These are phyloP conservation scores for Ptychodera flava DNA, from an alignment of 35 echinoderm and acorn worm genomes.

Conservation along the genomic window DNA sequence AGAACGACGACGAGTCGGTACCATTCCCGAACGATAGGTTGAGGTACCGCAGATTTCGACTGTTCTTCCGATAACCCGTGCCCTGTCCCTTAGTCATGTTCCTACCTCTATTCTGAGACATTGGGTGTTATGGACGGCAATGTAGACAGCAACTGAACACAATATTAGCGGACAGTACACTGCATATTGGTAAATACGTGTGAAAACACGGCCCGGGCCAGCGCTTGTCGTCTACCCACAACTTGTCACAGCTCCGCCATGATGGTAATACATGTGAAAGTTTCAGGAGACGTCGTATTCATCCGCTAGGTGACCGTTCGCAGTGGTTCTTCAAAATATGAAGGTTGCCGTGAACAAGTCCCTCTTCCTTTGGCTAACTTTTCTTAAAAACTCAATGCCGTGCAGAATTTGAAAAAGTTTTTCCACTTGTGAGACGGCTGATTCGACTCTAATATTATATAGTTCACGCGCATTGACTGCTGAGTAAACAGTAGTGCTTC, in stretches of 20 bases:
- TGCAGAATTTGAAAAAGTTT: too few relatives aligned
- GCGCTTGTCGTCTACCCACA: neutral
- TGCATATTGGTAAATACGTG: neutral
- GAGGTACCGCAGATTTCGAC: neutral
- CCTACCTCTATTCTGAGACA: neutral
- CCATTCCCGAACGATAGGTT: neutral
- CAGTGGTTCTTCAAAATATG: too few relatives aligned
- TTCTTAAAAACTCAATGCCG: too few relatives aligned
- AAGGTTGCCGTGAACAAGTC: too few relatives aligned
- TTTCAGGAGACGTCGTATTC: neutral
- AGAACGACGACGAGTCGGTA: neutral
- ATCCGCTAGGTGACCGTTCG: neutral
- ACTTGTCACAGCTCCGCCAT: neutral
- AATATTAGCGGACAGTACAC: neutral
- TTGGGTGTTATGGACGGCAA: neutral
- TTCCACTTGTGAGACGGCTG: too few relatives aligned
- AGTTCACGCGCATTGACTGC: neutral
- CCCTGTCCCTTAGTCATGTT: neutral
- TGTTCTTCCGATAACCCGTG: neutral
- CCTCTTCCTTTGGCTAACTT: too few relatives aligned
- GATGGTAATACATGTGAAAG: neutral
- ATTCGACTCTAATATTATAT: neutral
- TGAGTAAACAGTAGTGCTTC: neutral
- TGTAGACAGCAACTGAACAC: neutral
- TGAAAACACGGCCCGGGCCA: neutral